phyloP scores from a whole-genome alignment of 2,888 invertebrate genomes.

The Gasteruption jaculator region DNA sequence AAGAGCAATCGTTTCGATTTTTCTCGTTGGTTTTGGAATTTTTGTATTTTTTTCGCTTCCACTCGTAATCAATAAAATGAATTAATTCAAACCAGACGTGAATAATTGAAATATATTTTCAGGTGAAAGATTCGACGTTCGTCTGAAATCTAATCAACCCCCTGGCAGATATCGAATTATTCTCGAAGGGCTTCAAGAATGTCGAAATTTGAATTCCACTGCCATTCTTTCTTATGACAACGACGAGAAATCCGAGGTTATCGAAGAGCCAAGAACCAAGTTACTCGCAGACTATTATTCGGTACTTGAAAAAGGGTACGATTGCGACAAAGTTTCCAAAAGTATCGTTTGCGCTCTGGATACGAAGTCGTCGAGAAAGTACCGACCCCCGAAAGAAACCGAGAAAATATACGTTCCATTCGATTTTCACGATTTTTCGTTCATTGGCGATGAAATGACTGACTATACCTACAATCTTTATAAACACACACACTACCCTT shows the following conservation, averaged over 20 bases:
- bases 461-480: conserved; percentile 57
- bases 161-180: conserved; percentile 57
- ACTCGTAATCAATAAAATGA: conserved; percentile 29
- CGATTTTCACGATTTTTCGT: conserved; percentile 49
- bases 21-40: no score
- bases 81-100: neutral
- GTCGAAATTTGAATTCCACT: conserved; percentile 49
- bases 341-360: conserved; percentile 31
- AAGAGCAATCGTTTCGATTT: no score
- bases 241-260: conserved; percentile 9
- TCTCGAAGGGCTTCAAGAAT: conserved; percentile 55
- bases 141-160: conserved; percentile 54
- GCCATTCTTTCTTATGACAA: conserved; percentile 56
- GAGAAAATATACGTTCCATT: conserved; percentile 53
- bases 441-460: conserved; percentile 51
- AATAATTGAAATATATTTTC: conserved; percentile 33
- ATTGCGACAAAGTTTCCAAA: conserved; percentile 23
- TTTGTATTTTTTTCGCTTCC: no score
- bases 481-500: conserved; percentile 55
- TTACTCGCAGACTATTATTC: conserved; percentile 12
- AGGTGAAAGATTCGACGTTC: conserved; percentile 64
- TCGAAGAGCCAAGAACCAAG: no score
- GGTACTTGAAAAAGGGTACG: conserved; percentile 21
- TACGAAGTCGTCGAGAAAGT: conserved; percentile 18
- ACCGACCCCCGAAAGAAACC: no score